phyloP scores from a whole-genome alignment of 2,888 invertebrate genomes.

The Caenorhabditis becei region DNA sequence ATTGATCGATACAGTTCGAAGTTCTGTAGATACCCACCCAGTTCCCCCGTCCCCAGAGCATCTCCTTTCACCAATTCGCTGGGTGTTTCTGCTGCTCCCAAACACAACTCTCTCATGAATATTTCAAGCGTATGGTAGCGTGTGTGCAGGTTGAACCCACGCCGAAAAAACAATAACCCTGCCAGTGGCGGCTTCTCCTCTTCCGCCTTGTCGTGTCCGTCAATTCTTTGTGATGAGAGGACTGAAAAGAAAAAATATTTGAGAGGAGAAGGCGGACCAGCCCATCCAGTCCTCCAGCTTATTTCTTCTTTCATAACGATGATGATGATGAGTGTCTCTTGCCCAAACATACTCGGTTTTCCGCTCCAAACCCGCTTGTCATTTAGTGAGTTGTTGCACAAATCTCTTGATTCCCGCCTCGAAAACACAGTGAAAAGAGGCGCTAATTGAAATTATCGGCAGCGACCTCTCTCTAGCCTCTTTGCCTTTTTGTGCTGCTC shows the following conservation, averaged over 20 bases:
- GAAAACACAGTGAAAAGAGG: neutral
- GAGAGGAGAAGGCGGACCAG: neutral
- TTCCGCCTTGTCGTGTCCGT: conserved; percentile 1
- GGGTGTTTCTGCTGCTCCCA: no score
- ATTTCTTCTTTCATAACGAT: conserved; percentile 16
- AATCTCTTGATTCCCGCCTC: conserved; percentile 9
- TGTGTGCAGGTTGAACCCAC: neutral
- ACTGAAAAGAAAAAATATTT: conserved; percentile 22
- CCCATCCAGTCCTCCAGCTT: neutral
- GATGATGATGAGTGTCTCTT: conserved; percentile 28
- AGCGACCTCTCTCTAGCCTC: neutral
- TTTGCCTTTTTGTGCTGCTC: conserved; percentile 16
- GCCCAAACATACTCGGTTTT: conserved; percentile 1
- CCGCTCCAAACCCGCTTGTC: conserved; percentile 14
- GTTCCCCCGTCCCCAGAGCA: no score
- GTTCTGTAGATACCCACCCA: no score
- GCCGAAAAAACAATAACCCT: conserved; percentile 8
- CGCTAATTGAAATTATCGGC: conserved; percentile 11
- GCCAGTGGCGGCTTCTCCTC: neutral
- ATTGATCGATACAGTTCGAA: no score
- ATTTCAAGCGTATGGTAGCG: conserved; percentile 2
- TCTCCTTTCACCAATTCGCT: no score
- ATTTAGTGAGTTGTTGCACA: conserved; percentile 20
- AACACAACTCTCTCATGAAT: neutral
- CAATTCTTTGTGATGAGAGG: neutral